These are phyloP conservation scores for Polymixis flavicincta DNA, from an alignment of 2,888 invertebrate species.

Conservation along the genomic window DNA sequence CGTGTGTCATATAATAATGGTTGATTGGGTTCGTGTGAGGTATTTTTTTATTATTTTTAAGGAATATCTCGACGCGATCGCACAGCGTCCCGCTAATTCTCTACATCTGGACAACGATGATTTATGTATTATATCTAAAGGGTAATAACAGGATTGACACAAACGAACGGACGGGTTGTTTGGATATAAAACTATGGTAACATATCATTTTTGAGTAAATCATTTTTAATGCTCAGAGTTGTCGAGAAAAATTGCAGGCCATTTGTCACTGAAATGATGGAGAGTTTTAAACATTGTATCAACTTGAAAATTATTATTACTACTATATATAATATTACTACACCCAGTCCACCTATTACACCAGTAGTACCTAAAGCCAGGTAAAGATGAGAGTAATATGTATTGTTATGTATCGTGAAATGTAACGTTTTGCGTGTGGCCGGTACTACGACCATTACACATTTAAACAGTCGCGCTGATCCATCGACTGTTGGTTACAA, in stretches of 20 bases:
- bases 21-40: slow-evolving; percentile 89
- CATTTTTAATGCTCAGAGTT: background rate
- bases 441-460: too few species aligned
- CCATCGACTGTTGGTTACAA: too few species aligned
- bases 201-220: slow-evolving; percentile 9
- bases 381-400: too few species aligned
- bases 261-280: slow-evolving; percentile 7
- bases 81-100: slow-evolving; percentile 80
- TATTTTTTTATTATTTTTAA: slow-evolving; percentile 88
- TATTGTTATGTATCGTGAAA: too few species aligned
- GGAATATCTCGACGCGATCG: slow-evolving; percentile 80
- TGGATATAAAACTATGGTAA: slow-evolving; percentile 42
- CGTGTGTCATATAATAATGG: slow-evolving; percentile 87
- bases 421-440: too few species aligned
- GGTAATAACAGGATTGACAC: slow-evolving; percentile 76
- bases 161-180: slow-evolving; percentile 51
- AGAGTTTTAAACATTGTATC: slow-evolving; percentile 2
- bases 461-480: too few species aligned
- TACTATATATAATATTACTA: too few species aligned
- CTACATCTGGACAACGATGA: slow-evolving; percentile 82
- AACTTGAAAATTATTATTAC: slow-evolving; percentile 5
- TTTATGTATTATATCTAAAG: slow-evolving; percentile 80
- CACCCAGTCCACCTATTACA: too few species aligned
- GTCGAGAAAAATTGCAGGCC: background rate
- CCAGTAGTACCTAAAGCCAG: too few species aligned